These are phyloP conservation scores for Girardinichthys multiradiatus DNA, from an alignment of 2,113 vertebrate genomes.

Conservation along the genomic window DNA sequence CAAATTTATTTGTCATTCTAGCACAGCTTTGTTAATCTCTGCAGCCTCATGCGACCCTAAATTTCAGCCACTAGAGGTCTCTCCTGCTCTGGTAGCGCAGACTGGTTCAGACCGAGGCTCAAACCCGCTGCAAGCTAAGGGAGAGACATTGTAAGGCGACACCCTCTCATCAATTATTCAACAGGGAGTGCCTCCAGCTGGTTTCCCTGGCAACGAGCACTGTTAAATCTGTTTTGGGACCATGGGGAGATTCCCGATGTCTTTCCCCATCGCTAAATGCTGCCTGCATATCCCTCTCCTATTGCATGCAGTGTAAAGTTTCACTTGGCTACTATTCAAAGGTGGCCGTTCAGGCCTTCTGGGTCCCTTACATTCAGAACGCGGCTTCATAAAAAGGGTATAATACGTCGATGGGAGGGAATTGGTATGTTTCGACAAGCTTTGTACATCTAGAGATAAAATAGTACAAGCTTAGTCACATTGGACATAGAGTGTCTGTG, in stretches of 20 bases:
- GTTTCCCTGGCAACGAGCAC: slow-evolving; percentile 66
- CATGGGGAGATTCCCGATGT: slow-evolving; percentile 71
- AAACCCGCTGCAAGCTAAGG: slow-evolving; percentile 57
- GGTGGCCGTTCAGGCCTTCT: slow-evolving; percentile 5
- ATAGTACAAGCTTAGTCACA: no score
- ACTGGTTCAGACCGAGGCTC: slow-evolving; percentile 24
- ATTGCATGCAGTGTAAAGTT: slow-evolving; percentile 44
- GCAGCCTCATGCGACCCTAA: neutral
- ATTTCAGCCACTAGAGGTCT: slow-evolving; percentile 70
- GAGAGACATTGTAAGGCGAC: slow-evolving; percentile 54
- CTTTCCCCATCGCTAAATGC: slow-evolving; percentile 34
- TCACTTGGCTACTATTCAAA: slow-evolving; percentile 44
- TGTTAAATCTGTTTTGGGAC: slow-evolving; percentile 56
- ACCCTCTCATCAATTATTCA: slow-evolving; percentile 70
- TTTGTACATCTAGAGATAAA: no score
- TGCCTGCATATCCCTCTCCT: slow-evolving; percentile 46
- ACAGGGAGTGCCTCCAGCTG: slow-evolving; percentile 63
- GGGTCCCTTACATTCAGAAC: slow-evolving; percentile 12
- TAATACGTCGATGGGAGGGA: slow-evolving; percentile 2
- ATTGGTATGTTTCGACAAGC: neutral
- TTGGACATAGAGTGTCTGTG: neutral
- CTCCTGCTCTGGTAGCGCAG: slow-evolving; percentile 39
- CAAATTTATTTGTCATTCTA: neutral
- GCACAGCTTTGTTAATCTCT: neutral
- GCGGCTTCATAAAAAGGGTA: slow-evolving; percentile 21